These are phyloP conservation scores for Pteruthius melanotis DNA, from an alignment of 2,113 vertebrate genomes.

Conservation along the genomic window DNA sequence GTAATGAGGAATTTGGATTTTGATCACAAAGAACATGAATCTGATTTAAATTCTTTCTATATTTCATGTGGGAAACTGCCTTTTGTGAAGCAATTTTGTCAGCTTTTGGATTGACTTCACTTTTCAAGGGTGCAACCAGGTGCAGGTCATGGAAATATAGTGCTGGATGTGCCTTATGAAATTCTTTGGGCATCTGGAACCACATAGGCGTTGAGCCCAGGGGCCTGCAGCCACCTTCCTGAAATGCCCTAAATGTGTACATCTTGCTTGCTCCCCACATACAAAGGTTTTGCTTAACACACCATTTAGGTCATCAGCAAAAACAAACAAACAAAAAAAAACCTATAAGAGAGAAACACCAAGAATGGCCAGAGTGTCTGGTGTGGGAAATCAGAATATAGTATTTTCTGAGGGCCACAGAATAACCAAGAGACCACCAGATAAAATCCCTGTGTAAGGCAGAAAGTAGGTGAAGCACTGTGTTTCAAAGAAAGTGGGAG, in stretches of 20 bases:
- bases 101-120: background rate
- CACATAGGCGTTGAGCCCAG: background rate
- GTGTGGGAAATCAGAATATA: background rate
- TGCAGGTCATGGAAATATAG: background rate
- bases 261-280: background rate
- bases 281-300: background rate
- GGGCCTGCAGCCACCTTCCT: background rate
- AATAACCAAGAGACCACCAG: background rate
- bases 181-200: background rate
- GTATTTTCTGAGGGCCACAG: background rate
- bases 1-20: background rate
- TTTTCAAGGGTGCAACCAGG: background rate
- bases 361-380: background rate
- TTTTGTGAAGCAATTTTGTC: background rate
- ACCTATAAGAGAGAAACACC: fast-evolving
- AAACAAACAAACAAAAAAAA: background rate
- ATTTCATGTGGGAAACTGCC: background rate
- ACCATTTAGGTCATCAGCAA: background rate
- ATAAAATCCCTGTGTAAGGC: background rate
- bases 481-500: background rate
- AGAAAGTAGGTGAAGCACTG: background rate
- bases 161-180: background rate
- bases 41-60: background rate
- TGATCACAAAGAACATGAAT: background rate
- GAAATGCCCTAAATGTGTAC: background rate